Base-by-base conservation (phyloP, 53 echinoderm and acorn worm species). In the Apostichopus leukothele region DNA sequence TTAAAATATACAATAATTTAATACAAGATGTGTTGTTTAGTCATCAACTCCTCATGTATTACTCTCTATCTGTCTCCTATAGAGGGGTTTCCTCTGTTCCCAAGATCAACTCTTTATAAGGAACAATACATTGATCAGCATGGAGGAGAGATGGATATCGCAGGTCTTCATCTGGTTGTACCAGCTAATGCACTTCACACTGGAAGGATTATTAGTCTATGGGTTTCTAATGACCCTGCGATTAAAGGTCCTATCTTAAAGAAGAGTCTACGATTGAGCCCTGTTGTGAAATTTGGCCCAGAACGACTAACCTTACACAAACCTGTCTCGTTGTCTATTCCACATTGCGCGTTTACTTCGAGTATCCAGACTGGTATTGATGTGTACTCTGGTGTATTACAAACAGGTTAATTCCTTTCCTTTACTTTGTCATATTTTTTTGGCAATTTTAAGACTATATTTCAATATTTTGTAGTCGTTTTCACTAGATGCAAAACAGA, bases 81-180 rank as follows among this genome's bases (percentile, higher is more conserved):
- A 68, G 71, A 68, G 71, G 18, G 71, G 18, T 3, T 16, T 68
- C 71, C 14, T 16, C 71, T 68, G 18, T 19, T 68, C 71, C 18
- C 18, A 16, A 18, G 71, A 19, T 68, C 71, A 16, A 18, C 13
- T 68, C 6, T 68, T n/a, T 68, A 68, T 19, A 68, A 68, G 18
- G 71, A 68, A 68, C 71, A 68, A 19, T 68, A 68, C 71, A 14
- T 68, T 68, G 71, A 68, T 68, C 18, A 68, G 19, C 71, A n/a
- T 68, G 71, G 71, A 16, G 71, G 71, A 16, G 71, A 68, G 18
- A 14, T 68, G 71, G 71, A 18, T 68, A 68, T 68, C 18, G 18
- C 71, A 16, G 71, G 71, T 68, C 18, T 68, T 68, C 71, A 68
- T 68, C 71, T 68, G 71, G 6, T 68, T 68, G 71, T 68, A 68